phyloP scores from a whole-genome alignment of 2,888 invertebrate genomes.

The Autographa pulchrina region DNA sequence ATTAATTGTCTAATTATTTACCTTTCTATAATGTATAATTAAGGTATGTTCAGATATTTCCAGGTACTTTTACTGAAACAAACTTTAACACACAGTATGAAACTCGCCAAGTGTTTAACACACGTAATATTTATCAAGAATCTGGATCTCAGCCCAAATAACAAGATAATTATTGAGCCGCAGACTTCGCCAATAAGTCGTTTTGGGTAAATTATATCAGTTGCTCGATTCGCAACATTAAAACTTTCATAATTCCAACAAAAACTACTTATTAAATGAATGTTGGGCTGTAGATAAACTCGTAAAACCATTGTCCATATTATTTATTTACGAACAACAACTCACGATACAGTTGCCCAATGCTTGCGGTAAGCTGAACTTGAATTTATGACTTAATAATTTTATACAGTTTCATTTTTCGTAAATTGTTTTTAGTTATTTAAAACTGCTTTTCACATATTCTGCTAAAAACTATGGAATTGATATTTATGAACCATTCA shows the following conservation, averaged over 20 bases:
- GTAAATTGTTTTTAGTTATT: background rate
- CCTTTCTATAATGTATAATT: no score
- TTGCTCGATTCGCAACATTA: slow-evolving; percentile 61
- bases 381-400: background rate
- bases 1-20: no score
- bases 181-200: slow-evolving; percentile 62
- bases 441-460: background rate
- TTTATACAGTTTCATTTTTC: background rate
- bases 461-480: background rate
- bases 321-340: background rate
- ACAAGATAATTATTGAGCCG: slow-evolving; percentile 3
- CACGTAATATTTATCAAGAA: slow-evolving; percentile 5
- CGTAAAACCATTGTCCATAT: slow-evolving; percentile 6
- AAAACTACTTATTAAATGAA: slow-evolving; percentile 57
- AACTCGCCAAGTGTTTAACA: background rate
- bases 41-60: no score
- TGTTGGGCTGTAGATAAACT: background rate
- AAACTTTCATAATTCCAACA: slow-evolving; percentile 64
- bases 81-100: background rate
- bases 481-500: no score
- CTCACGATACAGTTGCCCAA: background rate
- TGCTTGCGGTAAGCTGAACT: background rate
- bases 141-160: slow-evolving; percentile 1
- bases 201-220: slow-evolving; percentile 70
- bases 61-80: background rate